Percentiles rank a stretch among this genome's conserved stretches.
Conservation (phyloP, 2,888 invertebrate genomes). For the Theodoxus fluviatilis region DNA sequence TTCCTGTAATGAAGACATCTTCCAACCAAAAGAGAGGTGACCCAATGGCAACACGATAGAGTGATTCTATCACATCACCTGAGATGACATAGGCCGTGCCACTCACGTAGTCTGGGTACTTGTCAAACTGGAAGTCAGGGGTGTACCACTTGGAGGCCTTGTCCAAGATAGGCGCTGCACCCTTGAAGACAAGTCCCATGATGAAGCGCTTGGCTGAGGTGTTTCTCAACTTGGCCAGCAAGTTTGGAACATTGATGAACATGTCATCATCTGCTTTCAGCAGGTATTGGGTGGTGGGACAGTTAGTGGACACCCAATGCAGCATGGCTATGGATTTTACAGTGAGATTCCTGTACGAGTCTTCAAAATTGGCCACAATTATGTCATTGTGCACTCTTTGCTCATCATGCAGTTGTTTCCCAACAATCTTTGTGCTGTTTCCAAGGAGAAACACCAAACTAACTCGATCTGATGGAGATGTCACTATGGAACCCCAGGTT, state of each 20-base stretch:
- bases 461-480: no score
- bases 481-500: no score
- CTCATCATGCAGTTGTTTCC: slow-evolving; percentile 48
- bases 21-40: slow-evolving; percentile 83
- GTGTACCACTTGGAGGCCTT: slow-evolving; percentile 87
- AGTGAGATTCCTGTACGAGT: slow-evolving; percentile 64
- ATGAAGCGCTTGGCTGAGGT: slow-evolving; percentile 28
- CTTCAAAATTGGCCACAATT: slow-evolving; percentile 58
- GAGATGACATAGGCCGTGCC: slow-evolving; percentile 89
- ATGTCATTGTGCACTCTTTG: slow-evolving; percentile 49
- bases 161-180: slow-evolving; percentile 75
- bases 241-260: slow-evolving; percentile 32
- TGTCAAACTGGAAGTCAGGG: slow-evolving; percentile 78
- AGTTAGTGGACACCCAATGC: slow-evolving; percentile 63
- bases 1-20: slow-evolving; percentile 90
- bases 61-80: slow-evolving; percentile 75
- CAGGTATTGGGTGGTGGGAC: slow-evolving; percentile 57
- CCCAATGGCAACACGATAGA: slow-evolving; percentile 76
- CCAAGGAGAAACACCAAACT: no score
- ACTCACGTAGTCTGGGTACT: slow-evolving; percentile 89
- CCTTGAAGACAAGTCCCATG: slow-evolving; percentile 35
- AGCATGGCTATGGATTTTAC: slow-evolving; percentile 65
- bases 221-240: slow-evolving; percentile 27
- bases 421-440: no score
- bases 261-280: slow-evolving; percentile 60